Base-by-base conservation (phyloP, 23 tunicate species). In the Trididemnum miniatum region DNA sequence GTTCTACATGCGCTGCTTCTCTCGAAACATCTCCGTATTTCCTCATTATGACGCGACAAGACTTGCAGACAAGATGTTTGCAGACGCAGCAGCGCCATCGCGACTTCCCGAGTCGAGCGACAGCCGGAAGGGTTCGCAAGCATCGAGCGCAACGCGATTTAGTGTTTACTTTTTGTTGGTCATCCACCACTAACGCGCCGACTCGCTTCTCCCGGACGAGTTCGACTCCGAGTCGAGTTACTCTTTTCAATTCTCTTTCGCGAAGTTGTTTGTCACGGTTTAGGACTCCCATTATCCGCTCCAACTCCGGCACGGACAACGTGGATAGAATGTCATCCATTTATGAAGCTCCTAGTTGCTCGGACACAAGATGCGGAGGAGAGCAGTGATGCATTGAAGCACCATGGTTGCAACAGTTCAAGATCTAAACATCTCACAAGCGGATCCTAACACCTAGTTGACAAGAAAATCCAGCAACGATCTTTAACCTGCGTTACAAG, bases 11-110 rank as follows among this genome's bases (percentile, higher is more conserved):
- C 29, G 26, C 67, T 18, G 5, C 67, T 24, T 24, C 67, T 49
- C 57, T 18, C 15, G 15, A 9, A 12, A 9, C 57, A 49, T 15
- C 27, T 15, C 27, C 27, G 28, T 62, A 23, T 31, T 31, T 65
- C 76, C 71, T 29, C 36, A 38, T 85, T 20, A 72, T 9, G 20
- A 89, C 88, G 1, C 95, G 71, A 34, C 95, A 89, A 22, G 74
- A 52, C 69, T 79, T 79, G 85, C 95, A 89, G 52, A 89, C 51
- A 24, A 89, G 69, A 34, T 89, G 95, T 31, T 89, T 89, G 74
- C 95, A 89, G 3, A 79, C 44, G 31, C 76, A 65, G 66, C 95
- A 89, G 27, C 95, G 39, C 50, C 75, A 65, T 40, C 77, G 49
- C 18, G 72, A 31, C 49, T 77, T 77, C 38, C 77, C 51, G 59